Evolutionary conservation across 1,140 invertebrate species (phyloP).

Genomic region (Orussus abietinus): DNA sequence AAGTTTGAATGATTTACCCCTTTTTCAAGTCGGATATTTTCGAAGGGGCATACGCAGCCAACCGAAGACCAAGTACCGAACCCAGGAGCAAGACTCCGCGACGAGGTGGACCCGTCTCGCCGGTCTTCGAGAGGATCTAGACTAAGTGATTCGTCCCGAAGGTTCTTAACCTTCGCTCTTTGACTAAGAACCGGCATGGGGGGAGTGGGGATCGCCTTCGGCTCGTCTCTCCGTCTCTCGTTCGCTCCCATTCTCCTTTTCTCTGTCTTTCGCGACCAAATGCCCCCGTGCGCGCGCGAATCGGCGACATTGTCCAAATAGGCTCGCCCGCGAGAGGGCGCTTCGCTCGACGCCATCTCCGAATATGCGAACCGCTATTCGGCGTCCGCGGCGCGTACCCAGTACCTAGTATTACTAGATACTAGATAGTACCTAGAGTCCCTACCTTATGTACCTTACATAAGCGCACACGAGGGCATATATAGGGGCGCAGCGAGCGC

Average conservation of each 20-base stretch:
- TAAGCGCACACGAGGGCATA: constrained; percentile 18
- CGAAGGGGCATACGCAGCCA: too few species aligned
- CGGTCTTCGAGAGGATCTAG: too few species aligned
- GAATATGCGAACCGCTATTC: constrained; percentile 53
- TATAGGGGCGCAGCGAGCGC: constrained; percentile 10
- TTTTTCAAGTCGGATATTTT: too few species aligned
- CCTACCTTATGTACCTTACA: constrained; percentile 26
- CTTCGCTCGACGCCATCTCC: constrained; percentile 39
- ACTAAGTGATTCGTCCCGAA: too few species aligned
- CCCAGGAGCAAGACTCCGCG: too few species aligned
- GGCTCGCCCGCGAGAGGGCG: constrained; percentile 35
- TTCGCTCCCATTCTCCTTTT: constrained; percentile 1
- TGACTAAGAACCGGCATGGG: constrained; percentile 2
- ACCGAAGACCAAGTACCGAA: too few species aligned
- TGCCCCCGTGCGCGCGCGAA: constrained; percentile 18
- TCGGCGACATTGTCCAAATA: constrained; percentile 30
- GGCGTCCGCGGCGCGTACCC: constrained; percentile 41
- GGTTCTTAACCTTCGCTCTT: background rate
- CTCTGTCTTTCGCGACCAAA: too few species aligned
- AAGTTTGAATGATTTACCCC: too few species aligned
- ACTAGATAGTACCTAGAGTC: constrained; percentile 39
- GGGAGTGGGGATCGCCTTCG: constrained; percentile 9
- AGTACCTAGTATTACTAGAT: constrained; percentile 49
- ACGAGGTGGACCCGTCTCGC: too few species aligned
- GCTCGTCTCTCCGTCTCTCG: constrained; percentile 8